phyloP scores from a whole-genome alignment of 2,113 vertebrate species.

The Albula glossodonta region DNA sequence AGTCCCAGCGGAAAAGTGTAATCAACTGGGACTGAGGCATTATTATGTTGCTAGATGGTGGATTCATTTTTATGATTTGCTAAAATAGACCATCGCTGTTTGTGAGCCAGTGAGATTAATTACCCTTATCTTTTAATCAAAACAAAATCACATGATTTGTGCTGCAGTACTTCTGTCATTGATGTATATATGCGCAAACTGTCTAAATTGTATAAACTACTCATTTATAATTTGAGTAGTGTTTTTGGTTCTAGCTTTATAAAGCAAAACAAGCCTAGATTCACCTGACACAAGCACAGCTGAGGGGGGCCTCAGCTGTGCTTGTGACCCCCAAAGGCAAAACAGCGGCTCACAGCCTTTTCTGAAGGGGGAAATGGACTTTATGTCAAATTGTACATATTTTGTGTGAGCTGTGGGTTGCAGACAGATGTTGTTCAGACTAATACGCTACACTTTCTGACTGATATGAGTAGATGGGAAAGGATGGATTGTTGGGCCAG shows the following conservation, averaged over 20 bases:
- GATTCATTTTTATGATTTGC: background rate
- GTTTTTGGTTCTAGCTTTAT: background rate
- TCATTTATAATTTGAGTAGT: too few relatives aligned
- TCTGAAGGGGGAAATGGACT: background rate
- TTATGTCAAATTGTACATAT: background rate
- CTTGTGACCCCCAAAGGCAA: background rate
- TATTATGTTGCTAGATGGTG: constrained; percentile 26
- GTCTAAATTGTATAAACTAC: background rate
- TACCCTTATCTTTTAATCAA: background rate
- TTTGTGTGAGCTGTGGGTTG: background rate
- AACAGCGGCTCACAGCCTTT: background rate
- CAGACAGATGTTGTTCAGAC: background rate
- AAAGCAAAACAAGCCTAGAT: background rate
- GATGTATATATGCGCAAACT: background rate
- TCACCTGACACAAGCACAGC: too few relatives aligned
- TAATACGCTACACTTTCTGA: background rate
- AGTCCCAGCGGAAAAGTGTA: constrained; percentile 32
- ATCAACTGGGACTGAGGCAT: constrained; percentile 24
- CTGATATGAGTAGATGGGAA: background rate
- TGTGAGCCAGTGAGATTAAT: background rate
- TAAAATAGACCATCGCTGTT: background rate
- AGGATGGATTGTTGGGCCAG: background rate
- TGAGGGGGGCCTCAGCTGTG: too few relatives aligned
- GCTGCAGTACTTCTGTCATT: background rate
- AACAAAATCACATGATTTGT: background rate